A percentile compares a stretch with the other conserved stretches of the same genome.
Conservation (phyloP, 2,797 vertebrate genomes). For the Gymnopithys bicolor region DNA sequence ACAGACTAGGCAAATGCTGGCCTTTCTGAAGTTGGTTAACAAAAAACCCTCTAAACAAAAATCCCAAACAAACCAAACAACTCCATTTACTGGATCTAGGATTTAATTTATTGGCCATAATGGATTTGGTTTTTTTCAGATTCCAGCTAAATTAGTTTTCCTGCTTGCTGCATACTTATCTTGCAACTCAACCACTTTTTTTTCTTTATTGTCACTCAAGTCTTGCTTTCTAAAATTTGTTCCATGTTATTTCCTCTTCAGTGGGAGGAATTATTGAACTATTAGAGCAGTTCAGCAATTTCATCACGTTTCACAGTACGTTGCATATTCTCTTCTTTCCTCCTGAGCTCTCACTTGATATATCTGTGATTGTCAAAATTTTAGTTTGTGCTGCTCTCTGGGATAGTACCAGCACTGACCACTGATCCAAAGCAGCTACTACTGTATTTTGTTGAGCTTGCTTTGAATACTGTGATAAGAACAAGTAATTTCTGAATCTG, state of each 20-base stretch:
- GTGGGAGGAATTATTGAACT: background rate
- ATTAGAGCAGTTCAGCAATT: background rate
- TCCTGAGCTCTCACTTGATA: background rate
- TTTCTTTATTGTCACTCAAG: background rate
- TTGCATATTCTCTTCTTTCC: background rate
- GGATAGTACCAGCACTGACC: background rate
- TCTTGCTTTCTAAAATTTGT: background rate
- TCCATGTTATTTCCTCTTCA: background rate
- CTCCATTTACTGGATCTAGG: background rate
- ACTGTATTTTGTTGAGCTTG: background rate
- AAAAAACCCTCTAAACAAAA: background rate
- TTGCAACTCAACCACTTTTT: background rate
- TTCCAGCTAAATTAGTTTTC: background rate
- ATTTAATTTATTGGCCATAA: background rate
- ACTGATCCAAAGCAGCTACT: background rate
- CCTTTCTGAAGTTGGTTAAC: background rate
- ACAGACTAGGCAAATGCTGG: background rate
- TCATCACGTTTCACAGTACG: rapidly evolving
- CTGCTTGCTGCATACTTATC: background rate
- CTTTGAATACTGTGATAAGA: background rate
- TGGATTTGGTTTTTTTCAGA: background rate
- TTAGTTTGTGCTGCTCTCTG: background rate
- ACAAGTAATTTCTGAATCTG: background rate
- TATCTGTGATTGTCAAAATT: background rate
- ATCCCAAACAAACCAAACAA: background rate